These are phyloP conservation scores for Dastarcus helophoroides DNA, from an alignment of 2,888 invertebrate species.

Conservation along the genomic window DNA sequence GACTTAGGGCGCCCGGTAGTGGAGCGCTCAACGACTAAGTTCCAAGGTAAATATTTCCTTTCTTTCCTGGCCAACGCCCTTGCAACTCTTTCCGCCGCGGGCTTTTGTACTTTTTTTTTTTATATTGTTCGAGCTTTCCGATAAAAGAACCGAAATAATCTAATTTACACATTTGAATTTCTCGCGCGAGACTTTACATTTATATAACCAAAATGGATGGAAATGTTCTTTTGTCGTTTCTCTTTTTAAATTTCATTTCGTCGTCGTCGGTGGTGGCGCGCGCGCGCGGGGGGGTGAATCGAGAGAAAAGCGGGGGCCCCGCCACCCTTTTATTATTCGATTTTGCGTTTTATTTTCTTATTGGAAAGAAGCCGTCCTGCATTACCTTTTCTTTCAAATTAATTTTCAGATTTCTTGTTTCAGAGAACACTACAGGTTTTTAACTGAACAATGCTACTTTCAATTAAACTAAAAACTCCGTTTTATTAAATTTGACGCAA, in stretches of 20 bases:
- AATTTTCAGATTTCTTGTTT: no score
- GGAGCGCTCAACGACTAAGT: no score
- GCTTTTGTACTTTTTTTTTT: constrained; percentile 32
- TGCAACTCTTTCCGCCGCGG: constrained; percentile 29
- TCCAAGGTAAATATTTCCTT: constrained; percentile 27
- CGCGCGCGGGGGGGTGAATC: no score
- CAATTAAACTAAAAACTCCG: no score
- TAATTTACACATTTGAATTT: constrained; percentile 38
- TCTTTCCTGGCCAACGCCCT: constrained; percentile 22
- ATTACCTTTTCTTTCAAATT: no score
- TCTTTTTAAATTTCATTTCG: constrained; percentile 32
- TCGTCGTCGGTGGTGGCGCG: constrained; percentile 16
- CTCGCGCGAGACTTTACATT: constrained; percentile 34
- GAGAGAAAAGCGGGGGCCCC: constrained; percentile 14
- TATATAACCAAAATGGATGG: constrained; percentile 35
- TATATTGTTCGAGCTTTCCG: constrained; percentile 33
- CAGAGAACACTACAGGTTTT: no score
- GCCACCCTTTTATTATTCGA: constrained; percentile 32
- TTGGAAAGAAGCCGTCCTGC: no score
- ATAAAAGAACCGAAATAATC: constrained; percentile 37
- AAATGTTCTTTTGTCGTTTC: constrained; percentile 34
- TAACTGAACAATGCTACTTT: no score
- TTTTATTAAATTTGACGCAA: no score
- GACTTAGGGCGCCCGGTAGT: no score
- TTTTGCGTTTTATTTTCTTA: constrained; percentile 31